Base-by-base conservation (phyloP, 1,140 invertebrate genomes). In the Drosophila sucinea region DNA sequence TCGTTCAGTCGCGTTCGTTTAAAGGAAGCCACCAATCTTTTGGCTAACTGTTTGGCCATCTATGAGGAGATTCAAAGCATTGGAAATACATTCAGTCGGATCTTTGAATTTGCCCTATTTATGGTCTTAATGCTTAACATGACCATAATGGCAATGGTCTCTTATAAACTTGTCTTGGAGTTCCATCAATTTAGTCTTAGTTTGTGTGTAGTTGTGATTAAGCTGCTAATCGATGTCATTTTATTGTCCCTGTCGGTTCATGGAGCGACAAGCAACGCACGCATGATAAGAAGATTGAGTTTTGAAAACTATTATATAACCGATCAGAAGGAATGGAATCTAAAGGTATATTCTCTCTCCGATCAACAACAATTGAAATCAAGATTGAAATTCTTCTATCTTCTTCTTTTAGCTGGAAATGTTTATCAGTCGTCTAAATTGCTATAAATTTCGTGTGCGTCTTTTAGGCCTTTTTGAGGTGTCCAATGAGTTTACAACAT, bases 391-490 rank as follows among this genome's bases (percentile, higher is more conserved):
- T 5, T 56, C 1, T 23, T 6, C 3, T 17, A 4, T 29, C 25
- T 29, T 40, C 17, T 17, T 10, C 17, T 62, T 56, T 30, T 55
- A 85, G 81, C 4, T 84, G 25, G 81, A 85, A 23, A 25, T 77
- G 11, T 84, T 85, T 27, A 35, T 68, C 4, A 81, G 32, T 7
- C 67, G 78, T 5, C 11, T 84, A 7, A 74, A 78, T 32, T 65
- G 74, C 4, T 38, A 47, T 3, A 54, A 70, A 32, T 72, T 84
- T 67, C 68, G 74, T 0, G 81, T 84, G 11, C 54, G 74, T 41
- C 71, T 76, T 4, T 56, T 77, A 55, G 81, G 81, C 0, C 67
- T 85, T 0, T 84, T 77, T 25, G 81, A 85, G 6, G 68, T 85
- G 1, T 78, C 81, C 10, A 85, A 85, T 47, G 67, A 78, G 32